Evolutionary conservation across 2,797 vertebrate species (phyloP).

Genomic region (Phrynocephalus vlangalii): DNA sequence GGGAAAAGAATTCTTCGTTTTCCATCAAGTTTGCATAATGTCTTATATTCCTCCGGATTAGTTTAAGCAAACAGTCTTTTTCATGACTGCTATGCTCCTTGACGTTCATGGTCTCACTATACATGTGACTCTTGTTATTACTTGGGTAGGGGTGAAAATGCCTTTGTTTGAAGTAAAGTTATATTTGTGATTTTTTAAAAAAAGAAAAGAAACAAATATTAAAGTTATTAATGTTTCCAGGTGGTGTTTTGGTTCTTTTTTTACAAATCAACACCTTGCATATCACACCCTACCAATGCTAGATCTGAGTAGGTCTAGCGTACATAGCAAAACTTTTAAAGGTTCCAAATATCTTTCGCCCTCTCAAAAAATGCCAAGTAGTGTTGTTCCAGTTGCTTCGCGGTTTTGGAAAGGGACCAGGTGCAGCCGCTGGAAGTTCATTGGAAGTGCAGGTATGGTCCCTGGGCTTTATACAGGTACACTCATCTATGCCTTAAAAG

Average conservation of each 20-base stretch:
- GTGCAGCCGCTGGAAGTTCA: too few species aligned
- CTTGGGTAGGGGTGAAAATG: slow-evolving; percentile 49
- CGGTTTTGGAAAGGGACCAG: too few species aligned
- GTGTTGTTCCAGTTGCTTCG: too few species aligned
- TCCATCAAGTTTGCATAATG: slow-evolving; percentile 52
- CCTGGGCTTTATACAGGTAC: too few species aligned
- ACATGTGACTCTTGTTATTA: slow-evolving; percentile 49
- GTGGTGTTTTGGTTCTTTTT: background rate
- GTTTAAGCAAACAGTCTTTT: slow-evolving; percentile 56
- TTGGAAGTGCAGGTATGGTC: too few species aligned
- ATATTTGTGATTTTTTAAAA: slow-evolving; percentile 47
- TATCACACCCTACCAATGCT: too few species aligned
- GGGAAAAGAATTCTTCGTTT: slow-evolving; percentile 26
- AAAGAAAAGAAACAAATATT: slow-evolving; percentile 17
- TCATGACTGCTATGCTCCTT: slow-evolving; percentile 53
- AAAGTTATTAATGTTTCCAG: slow-evolving; percentile 58
- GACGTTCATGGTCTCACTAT: slow-evolving; percentile 36
- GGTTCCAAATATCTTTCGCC: too few species aligned
- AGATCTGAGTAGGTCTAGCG: too few species aligned
- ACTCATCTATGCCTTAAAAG: too few species aligned
- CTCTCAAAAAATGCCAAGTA: too few species aligned
- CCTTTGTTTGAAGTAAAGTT: slow-evolving; percentile 57
- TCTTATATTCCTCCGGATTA: slow-evolving; percentile 43
- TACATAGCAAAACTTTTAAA: too few species aligned
- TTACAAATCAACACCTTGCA: too few species aligned